phyloP scores from a whole-genome alignment of 1,140 invertebrate species.

The Pachypeltis micranthus region DNA sequence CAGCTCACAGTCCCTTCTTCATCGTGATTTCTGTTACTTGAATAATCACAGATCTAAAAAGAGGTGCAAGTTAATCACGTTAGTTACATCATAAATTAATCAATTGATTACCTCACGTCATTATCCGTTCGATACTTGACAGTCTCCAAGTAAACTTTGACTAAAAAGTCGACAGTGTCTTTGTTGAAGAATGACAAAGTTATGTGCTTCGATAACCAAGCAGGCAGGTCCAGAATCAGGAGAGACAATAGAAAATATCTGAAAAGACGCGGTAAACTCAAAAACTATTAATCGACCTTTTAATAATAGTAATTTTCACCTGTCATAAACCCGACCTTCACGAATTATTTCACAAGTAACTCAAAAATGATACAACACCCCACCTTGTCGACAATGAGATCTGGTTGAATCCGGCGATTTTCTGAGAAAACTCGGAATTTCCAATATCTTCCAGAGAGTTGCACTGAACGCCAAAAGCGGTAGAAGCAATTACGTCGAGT shows the following conservation, averaged over 20 bases:
- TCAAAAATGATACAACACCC: too few species aligned
- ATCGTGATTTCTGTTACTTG: too few species aligned
- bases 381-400: constrained; percentile 17
- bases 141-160: constrained; percentile 22
- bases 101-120: constrained; percentile 9
- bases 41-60: too few species aligned
- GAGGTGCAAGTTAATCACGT: too few species aligned
- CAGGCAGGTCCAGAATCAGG: constrained; percentile 19
- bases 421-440: constrained; percentile 30
- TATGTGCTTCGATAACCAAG: constrained; percentile 19
- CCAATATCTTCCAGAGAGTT: constrained; percentile 30
- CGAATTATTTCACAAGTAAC: too few species aligned
- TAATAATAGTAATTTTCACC: too few species aligned
- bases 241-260: constrained; percentile 22
- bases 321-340: too few species aligned
- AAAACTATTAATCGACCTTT: too few species aligned
- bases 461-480: constrained; percentile 33
- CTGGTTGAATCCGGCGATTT: constrained; percentile 23
- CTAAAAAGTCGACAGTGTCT: constrained; percentile 23
- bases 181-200: constrained; percentile 26
- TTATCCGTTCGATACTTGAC: constrained; percentile 17
- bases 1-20: too few species aligned
- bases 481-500: constrained; percentile 37
- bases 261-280: not conserved
- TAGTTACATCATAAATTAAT: too few species aligned